Percentiles rank a stretch among this genome's conserved stretches.
Evolutionary conservation across 2,797 vertebrate species (phyloP).

Genomic region (Antennarius maculatus): DNA sequence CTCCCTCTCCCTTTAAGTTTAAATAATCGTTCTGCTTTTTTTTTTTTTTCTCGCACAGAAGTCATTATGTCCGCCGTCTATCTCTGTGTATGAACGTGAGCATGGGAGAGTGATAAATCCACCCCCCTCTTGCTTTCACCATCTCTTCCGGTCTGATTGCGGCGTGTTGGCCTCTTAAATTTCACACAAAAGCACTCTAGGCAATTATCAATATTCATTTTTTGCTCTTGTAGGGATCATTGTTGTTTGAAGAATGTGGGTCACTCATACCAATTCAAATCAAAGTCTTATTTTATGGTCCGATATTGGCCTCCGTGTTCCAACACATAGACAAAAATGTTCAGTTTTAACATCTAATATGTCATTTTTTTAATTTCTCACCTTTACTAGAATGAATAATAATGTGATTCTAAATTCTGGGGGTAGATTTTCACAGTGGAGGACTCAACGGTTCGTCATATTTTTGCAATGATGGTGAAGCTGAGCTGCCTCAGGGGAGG

Average conservation of each 20-base stretch:
- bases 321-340: slow-evolving; percentile 40
- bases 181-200: slow-evolving; percentile 77
- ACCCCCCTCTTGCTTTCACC: slow-evolving; percentile 45
- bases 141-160: slow-evolving; percentile 64
- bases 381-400: no score
- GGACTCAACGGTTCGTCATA: no score
- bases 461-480: no score
- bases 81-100: slow-evolving; percentile 71
- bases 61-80: slow-evolving; percentile 76
- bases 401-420: no score
- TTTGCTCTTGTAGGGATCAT: slow-evolving; percentile 57
- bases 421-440: no score
- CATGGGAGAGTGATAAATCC: slow-evolving; percentile 74
- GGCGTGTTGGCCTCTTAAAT: slow-evolving; percentile 66
- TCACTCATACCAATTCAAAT: slow-evolving; percentile 75
- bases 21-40: slow-evolving; percentile 69
- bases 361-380: no score
- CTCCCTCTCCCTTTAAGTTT: slow-evolving; percentile 65
- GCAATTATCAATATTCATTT: slow-evolving; percentile 82
- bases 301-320: slow-evolving; percentile 52
- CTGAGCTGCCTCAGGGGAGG: no score
- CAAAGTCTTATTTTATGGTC: slow-evolving; percentile 76
- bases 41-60: slow-evolving; percentile 64
- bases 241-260: slow-evolving; percentile 81
- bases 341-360: no score